Evolutionary conservation across 2,113 vertebrate genomes (phyloP), one percentile per base, ranked within the genome.

Genomic region (Mungos mungo): DNA sequence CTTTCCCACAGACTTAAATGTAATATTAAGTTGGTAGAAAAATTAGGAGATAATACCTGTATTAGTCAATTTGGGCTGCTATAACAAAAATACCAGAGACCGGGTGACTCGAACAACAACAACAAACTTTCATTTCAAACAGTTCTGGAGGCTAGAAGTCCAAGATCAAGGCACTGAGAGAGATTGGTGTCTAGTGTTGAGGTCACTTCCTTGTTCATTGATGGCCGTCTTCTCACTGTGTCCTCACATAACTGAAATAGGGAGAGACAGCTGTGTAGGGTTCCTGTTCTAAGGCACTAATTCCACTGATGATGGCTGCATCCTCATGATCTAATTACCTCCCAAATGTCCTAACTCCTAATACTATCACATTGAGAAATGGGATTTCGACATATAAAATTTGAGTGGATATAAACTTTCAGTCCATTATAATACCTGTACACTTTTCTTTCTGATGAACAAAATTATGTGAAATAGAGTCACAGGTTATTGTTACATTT

Each of bases 1-100:
- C 29, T 79, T 88, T 63, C 23, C 29, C 79, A 13, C 2, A 93
- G 74, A 69, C n/a, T 7, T 71, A 52, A 21, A 50, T 52, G 6
- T 79, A 47, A 82, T 79, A 82, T 33, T 96, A 87, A 35, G 74
- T 69, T 79, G 21, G n/a, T 92, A 82, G 69, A 57, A 90, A 86
- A 86, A 84, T 19, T 41, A 89, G 2, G 9, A 88, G 31, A 57
- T 11, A 57, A 19, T 74, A n/a, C 2, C 0, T 50, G 16, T 25
- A 29, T 54, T 66, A 25, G 57, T 86, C 41, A 76, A 11, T 54
- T 45, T 29, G 16, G 41, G 31, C 33, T 25, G 1, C 68, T 54
- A 1, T 45, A 50, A 69, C 23, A 60, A 71, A 68, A 71, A 50
- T 50, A 27, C 25, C 16, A 35, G 31, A 21, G 45, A n/a, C 14